Conservation (phyloP, 64 coral and sea anemone species). For the Stichodactyla mertensii region DNA sequence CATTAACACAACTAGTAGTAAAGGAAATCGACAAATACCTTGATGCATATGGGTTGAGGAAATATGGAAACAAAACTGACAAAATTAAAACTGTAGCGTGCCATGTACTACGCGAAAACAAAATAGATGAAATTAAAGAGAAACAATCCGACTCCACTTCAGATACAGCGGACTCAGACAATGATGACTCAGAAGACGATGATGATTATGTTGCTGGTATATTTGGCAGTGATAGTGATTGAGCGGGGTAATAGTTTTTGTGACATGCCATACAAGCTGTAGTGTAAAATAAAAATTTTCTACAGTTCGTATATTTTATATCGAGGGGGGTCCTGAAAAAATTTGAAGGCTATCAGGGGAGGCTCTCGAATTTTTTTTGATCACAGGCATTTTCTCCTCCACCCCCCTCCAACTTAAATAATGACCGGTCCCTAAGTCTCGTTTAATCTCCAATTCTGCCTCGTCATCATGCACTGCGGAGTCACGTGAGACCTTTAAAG, state of each 20-base stretch:
- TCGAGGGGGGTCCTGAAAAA: too few relatives aligned
- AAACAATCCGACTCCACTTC: background rate
- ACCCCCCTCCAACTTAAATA: too few relatives aligned
- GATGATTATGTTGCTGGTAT: background rate
- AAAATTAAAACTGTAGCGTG: conserved; percentile 21
- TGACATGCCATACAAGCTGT: background rate
- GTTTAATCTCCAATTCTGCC: too few relatives aligned
- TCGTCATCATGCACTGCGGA: too few relatives aligned
- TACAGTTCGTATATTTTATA: too few relatives aligned
- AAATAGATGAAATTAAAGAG: background rate
- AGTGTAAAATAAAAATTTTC: background rate
- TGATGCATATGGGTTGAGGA: conserved; percentile 6
- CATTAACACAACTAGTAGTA: background rate
- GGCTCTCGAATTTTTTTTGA: too few relatives aligned
- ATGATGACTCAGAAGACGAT: too few relatives aligned
- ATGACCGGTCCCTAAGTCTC: too few relatives aligned
- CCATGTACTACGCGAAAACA: background rate
- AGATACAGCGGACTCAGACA: background rate
- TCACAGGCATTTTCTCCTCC: too few relatives aligned
- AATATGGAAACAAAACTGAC: conserved; percentile 17
- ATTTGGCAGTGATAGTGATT: background rate
- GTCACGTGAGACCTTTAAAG: too few relatives aligned
- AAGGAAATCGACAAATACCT: conserved; percentile 37
- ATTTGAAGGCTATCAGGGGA: too few relatives aligned
- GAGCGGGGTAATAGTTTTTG: background rate